phyloP scores from a whole-genome alignment of 2,113 vertebrate genomes.

The Narcine bancroftii region DNA sequence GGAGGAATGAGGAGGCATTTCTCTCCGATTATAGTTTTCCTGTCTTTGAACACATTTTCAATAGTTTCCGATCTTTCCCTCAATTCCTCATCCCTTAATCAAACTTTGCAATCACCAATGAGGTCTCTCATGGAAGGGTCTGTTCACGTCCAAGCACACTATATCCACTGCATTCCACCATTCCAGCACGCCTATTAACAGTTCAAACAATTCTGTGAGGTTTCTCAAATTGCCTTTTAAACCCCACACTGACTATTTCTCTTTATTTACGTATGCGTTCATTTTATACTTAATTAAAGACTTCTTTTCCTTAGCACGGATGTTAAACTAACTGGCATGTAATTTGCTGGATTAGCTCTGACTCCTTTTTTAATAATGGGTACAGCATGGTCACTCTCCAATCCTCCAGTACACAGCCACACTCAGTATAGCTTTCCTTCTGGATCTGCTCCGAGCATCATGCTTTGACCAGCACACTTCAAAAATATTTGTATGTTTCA shows the following conservation, averaged over 20 bases:
- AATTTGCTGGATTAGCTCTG: constrained; percentile 29
- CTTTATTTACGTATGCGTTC: constrained; percentile 2
- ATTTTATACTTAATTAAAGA: constrained; percentile 34
- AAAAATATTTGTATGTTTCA: neutral
- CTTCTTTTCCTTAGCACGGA: neutral
- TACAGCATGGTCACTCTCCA: constrained; percentile 10
- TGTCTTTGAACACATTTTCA: neutral
- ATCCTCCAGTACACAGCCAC: neutral
- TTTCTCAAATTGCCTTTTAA: neutral
- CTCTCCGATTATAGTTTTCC: neutral
- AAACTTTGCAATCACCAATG: neutral
- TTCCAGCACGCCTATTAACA: neutral
- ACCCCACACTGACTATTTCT: constrained; percentile 1
- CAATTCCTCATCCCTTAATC: neutral
- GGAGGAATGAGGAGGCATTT: too few species aligned
- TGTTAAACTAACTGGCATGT: neutral
- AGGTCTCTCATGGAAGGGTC: neutral
- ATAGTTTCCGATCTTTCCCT: neutral
- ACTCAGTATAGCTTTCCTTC: neutral
- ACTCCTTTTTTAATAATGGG: constrained; percentile 31
- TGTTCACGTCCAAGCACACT: neutral
- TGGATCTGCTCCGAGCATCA: neutral
- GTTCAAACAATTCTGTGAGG: neutral
- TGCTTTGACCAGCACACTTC: neutral
- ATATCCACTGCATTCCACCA: neutral